These are phyloP conservation scores for Eristalis tenax DNA, from an alignment of 2,888 invertebrate species.

Conservation along the genomic window DNA sequence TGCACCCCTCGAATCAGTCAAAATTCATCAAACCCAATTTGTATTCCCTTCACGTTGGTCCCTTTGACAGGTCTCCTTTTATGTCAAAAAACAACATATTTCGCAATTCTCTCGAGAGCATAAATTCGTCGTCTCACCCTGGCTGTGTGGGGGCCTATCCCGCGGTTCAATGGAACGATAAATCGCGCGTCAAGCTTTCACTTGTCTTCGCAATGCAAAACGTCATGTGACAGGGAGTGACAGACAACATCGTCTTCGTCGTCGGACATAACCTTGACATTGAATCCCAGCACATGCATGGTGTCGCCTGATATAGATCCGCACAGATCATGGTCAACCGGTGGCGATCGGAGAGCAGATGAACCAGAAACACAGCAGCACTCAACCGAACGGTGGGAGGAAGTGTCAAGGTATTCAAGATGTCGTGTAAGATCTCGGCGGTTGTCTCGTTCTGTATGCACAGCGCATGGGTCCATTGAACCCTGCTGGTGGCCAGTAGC, in stretches of 20 bases:
- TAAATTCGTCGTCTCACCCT: not conserved
- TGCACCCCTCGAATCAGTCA: not conserved
- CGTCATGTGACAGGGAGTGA: slow-evolving; percentile 23
- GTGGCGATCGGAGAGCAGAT: not conserved
- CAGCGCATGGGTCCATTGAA: slow-evolving; percentile 42
- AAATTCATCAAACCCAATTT: not conserved
- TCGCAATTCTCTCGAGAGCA: not conserved
- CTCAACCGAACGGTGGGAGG: not conserved
- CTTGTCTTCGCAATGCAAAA: slow-evolving; percentile 12
- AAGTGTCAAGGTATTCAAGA: slow-evolving; percentile 19
- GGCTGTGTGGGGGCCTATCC: not conserved
- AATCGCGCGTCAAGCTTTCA: slow-evolving; percentile 3
- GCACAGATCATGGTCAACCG: not conserved
- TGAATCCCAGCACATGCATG: slow-evolving; percentile 15
- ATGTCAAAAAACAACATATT: not conserved
- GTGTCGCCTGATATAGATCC: slow-evolving; percentile 9
- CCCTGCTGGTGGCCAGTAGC: slow-evolving; percentile 7
- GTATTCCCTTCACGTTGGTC: not conserved
- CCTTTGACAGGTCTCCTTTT: not conserved
- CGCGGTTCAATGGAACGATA: slow-evolving; percentile 19
- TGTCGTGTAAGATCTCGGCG: slow-evolving; percentile 2
- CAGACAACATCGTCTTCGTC: not conserved
- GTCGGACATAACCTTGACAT: slow-evolving; percentile 43
- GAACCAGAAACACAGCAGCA: not conserved
- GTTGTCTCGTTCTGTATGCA: slow-evolving; percentile 16